phyloP scores from a whole-genome alignment of 2,797 vertebrate species.

The Sebastes wilsoni region DNA sequence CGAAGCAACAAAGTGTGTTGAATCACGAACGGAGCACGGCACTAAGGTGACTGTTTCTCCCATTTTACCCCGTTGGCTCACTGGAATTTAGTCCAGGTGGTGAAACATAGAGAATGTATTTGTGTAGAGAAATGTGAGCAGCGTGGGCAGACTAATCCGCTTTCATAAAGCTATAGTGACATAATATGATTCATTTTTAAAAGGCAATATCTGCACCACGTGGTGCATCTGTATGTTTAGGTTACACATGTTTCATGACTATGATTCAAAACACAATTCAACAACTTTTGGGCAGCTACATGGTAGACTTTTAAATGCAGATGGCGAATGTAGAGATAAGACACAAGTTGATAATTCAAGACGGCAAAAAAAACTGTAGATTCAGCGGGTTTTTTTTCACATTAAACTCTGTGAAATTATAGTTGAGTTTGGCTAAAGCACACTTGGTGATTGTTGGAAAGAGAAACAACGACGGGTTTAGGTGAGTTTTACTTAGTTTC shows the following conservation, averaged over 20 bases:
- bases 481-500: too few relatives aligned
- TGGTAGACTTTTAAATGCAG: background rate
- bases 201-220: conserved; percentile 8
- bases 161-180: conserved; percentile 8
- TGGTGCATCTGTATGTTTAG: background rate
- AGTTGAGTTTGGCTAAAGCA: too few relatives aligned
- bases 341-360: background rate
- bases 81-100: background rate
- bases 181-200: conserved; percentile 11
- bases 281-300: background rate
- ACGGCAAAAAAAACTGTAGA: too few relatives aligned
- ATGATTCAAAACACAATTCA: background rate
- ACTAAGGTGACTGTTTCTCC: background rate
- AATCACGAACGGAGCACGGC: background rate
- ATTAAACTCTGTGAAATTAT: too few relatives aligned
- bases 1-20: background rate
- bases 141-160: conserved; percentile 41
- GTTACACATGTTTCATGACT: background rate
- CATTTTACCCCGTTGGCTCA: background rate
- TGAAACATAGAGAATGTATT: background rate
- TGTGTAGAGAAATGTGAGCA: background rate
- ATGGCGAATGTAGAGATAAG: background rate
- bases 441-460: too few relatives aligned
- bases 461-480: too few relatives aligned
- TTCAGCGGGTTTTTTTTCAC: too few relatives aligned